phyloP scores from a whole-genome alignment of 2,888 invertebrate species.

The Globia sparganii region DNA sequence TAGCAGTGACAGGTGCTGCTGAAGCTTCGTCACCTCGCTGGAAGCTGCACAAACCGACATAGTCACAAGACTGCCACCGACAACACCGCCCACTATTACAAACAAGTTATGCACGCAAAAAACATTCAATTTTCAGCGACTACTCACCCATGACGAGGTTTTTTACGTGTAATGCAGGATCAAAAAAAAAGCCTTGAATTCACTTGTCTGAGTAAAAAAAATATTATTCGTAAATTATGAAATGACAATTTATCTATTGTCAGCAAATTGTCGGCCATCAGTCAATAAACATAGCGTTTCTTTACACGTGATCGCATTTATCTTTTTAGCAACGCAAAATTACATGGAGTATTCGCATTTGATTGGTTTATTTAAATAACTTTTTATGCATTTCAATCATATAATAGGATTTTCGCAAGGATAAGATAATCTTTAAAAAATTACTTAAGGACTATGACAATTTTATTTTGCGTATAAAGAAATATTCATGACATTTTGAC shows the following conservation, averaged over 20 bases:
- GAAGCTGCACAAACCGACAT: constrained; percentile 87
- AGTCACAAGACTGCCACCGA: constrained; percentile 68
- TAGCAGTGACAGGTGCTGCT: constrained; percentile 96
- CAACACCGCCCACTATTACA: constrained; percentile 85
- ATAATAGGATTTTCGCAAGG: not conserved
- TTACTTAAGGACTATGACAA: no score
- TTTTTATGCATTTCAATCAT: not conserved
- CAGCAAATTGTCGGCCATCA: constrained; percentile 68
- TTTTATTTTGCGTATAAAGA: constrained; percentile 33
- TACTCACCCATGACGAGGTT: constrained; percentile 86
- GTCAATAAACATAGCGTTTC: constrained; percentile 68
- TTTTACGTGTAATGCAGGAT: constrained; percentile 65
- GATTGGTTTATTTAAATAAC: no score
- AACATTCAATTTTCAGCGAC: constrained; percentile 65
- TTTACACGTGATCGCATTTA: constrained; percentile 21
- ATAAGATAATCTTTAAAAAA: not conserved
- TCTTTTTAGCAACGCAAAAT: not conserved
- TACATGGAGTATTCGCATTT: not conserved
- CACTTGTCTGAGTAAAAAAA: constrained; percentile 70
- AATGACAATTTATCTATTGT: constrained; percentile 73
- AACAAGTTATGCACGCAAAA: constrained; percentile 68
- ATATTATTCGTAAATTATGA: constrained; percentile 73
- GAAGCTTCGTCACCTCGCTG: constrained; percentile 92
- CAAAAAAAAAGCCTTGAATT: constrained; percentile 70
- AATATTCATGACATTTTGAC: constrained; percentile 43